A percentile compares a stretch with the other conserved stretches of the same genome.
Conservation (phyloP, 2,113 vertebrate genomes). For the Holacanthus passer region DNA sequence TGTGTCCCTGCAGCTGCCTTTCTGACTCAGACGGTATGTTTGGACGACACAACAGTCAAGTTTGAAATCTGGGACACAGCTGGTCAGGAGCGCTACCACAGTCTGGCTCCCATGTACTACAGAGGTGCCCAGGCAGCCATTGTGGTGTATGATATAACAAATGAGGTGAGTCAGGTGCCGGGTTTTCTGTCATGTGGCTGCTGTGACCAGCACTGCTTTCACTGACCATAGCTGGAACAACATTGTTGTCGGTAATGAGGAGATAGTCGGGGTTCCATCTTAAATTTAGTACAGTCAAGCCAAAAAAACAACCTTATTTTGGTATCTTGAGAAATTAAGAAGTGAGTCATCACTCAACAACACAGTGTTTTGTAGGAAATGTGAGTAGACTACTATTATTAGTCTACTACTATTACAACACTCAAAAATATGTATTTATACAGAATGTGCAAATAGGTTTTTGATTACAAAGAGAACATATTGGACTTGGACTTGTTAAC, state of each 20-base stretch:
- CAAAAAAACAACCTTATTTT: conserved; percentile 30
- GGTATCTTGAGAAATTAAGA: neutral
- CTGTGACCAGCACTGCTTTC: neutral
- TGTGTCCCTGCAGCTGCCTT: conserved; percentile 92
- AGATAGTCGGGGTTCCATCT: neutral
- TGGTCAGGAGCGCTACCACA: conserved; percentile 98
- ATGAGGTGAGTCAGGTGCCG: conserved; percentile 88
- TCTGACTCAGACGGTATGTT: conserved; percentile 98
- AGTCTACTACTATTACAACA: neutral
- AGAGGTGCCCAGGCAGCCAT: conserved; percentile 99
- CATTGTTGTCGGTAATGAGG: neutral
- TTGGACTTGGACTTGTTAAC: neutral
- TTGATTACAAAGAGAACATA: neutral
- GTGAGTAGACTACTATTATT: neutral
- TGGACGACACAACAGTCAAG: conserved; percentile 99
- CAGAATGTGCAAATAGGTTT: neutral
- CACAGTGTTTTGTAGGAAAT: neutral
- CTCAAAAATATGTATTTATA: too few relatives aligned
- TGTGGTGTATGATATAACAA: conserved; percentile 99
- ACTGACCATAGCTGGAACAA: neutral
- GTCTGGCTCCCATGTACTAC: conserved; percentile 99
- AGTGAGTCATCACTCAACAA: conserved; percentile 23
- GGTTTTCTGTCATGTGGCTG: neutral
- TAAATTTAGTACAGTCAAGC: neutral
- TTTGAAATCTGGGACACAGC: conserved; percentile 99